These are phyloP conservation scores for Pipistrellus nathusii DNA, from an alignment of 2,797 vertebrate species.

Conservation along the genomic window DNA sequence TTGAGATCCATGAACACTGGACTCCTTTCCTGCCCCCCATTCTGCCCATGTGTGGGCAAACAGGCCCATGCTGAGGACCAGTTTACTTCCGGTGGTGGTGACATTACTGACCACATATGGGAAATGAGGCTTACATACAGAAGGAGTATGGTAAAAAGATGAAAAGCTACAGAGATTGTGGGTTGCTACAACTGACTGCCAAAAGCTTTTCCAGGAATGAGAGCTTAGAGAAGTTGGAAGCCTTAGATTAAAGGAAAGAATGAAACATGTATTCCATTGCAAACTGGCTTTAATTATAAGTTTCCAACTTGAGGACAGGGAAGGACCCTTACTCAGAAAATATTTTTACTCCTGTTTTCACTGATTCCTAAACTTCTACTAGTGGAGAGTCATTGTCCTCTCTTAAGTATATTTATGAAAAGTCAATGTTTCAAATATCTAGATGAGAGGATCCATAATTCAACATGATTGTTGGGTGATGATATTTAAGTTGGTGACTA, in stretches of 20 bases:
- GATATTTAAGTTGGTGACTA: background rate
- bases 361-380: background rate
- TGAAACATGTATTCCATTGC: conserved; percentile 11
- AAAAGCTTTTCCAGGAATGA: conserved; percentile 70
- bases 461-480: conserved; percentile 21
- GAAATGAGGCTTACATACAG: conserved; percentile 60
- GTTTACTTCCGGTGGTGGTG: conserved; percentile 46
- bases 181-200: conserved; percentile 68
- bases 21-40: background rate
- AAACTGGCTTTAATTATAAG: conserved; percentile 54
- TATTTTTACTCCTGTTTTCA: conserved; percentile 3
- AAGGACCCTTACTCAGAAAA: conserved; percentile 38
- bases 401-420: conserved; percentile 39
- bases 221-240: conserved; percentile 52
- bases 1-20: background rate
- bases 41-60: conserved; percentile 42
- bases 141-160: conserved; percentile 55
- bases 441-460: background rate
- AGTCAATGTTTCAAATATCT: conserved; percentile 12
- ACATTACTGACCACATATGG: conserved; percentile 65
- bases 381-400: background rate
- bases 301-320: conserved; percentile 54
- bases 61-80: background rate
- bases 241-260: conserved; percentile 67
- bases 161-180: conserved; percentile 70